Percentiles rank a stretch among this genome's conserved stretches.
Evolutionary conservation across 2,113 vertebrate genomes (phyloP).

Genomic region (Sinocyclocheilus anophthalmus): DNA sequence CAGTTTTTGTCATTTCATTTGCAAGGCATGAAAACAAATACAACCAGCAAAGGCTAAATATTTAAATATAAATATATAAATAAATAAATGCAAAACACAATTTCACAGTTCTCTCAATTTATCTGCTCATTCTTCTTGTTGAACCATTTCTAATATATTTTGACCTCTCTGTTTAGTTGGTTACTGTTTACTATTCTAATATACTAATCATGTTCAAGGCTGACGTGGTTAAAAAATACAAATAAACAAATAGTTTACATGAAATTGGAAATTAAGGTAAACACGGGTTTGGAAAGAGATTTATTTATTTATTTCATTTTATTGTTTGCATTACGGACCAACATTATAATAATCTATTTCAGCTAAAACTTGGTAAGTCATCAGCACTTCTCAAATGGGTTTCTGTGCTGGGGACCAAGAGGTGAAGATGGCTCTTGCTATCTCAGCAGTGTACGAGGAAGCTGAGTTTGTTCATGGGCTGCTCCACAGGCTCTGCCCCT

Average conservation of each 20-base stretch:
- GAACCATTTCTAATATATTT: neutral
- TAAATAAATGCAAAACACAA: no score
- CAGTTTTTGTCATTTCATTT: no score
- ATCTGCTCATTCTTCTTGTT: no score
- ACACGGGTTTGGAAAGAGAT: neutral
- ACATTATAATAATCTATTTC: neutral
- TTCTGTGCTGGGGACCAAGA: neutral
- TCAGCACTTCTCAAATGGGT: neutral
- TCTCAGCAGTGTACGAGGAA: constrained; percentile 42
- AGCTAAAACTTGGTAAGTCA: neutral
- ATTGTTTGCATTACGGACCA: neutral
- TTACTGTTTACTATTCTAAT: neutral
- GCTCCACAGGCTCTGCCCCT: no score
- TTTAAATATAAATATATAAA: no score
- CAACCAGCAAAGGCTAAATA: no score
- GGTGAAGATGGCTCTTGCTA: neutral
- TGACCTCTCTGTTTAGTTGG: neutral
- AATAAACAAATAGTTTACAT: neutral
- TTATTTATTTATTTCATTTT: neutral
- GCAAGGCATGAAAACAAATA: no score
- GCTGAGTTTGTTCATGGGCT: no score
- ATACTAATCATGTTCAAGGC: neutral
- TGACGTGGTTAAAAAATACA: neutral
- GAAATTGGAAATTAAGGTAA: neutral
- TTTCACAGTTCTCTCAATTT: no score